phyloP scores from a whole-genome alignment of 2,888 invertebrate genomes.

The Microplitis deprimator region DNA sequence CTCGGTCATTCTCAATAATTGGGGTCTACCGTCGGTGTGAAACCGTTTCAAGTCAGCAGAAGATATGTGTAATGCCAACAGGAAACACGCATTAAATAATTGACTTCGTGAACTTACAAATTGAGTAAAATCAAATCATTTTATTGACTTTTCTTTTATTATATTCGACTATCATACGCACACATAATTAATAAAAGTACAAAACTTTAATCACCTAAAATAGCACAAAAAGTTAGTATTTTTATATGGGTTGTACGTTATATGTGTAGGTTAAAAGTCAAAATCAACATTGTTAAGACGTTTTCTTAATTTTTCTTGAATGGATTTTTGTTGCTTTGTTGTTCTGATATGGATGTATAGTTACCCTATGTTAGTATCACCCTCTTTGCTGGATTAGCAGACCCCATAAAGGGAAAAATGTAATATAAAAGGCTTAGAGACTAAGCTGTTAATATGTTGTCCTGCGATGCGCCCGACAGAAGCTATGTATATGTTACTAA shows the following conservation, averaged over 20 bases:
- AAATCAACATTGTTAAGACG: neutral
- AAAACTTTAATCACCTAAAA: neutral
- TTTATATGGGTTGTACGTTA: neutral
- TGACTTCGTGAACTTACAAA: conserved; percentile 15
- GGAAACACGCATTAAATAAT: conserved; percentile 11
- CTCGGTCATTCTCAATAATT: conserved; percentile 55
- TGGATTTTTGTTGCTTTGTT: conserved; percentile 23
- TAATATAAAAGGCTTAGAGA: conserved; percentile 71
- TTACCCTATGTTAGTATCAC: conserved; percentile 16
- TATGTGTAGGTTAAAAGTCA: neutral
- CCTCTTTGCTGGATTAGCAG: conserved; percentile 68
- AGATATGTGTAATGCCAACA: conserved; percentile 32
- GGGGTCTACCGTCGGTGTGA: conserved; percentile 44
- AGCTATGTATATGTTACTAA: conserved; percentile 67
- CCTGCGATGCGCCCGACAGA: conserved; percentile 61
- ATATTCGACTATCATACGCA: neutral
- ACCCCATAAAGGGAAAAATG: conserved; percentile 72
- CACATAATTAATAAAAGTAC: neutral
- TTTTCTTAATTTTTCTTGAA: conserved; percentile 3
- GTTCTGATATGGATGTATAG: conserved; percentile 6
- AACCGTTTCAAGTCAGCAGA: conserved; percentile 38
- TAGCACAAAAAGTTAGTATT: neutral
- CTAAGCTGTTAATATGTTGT: conserved; percentile 72
- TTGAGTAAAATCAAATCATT: neutral
- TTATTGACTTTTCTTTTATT: neutral